Percentiles rank a stretch among this genome's conserved stretches.
These are phyloP conservation scores for Coelopa pilipes DNA, from an alignment of 2,888 invertebrate species.

Conservation along the genomic window DNA sequence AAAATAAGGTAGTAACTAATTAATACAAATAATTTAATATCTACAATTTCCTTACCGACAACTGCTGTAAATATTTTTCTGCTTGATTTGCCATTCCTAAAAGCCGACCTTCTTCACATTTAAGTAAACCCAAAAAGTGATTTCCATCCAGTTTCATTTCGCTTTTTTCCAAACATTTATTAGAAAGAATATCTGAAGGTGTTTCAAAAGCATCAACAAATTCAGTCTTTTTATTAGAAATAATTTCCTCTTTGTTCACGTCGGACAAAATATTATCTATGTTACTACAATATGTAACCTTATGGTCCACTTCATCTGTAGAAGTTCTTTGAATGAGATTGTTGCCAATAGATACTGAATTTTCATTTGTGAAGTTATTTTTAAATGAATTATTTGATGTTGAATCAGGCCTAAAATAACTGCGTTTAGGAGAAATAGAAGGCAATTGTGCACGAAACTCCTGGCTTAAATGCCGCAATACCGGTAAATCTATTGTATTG, in stretches of 20 bases:
- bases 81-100: slow-evolving; percentile 75
- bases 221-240: slow-evolving; percentile 8
- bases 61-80: slow-evolving; percentile 75
- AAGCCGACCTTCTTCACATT: slow-evolving; percentile 78
- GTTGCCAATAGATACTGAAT: neutral
- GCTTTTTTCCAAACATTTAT: neutral
- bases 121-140: slow-evolving; percentile 81
- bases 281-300: neutral
- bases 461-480: slow-evolving; percentile 83
- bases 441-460: slow-evolving; percentile 88
- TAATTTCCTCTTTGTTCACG: neutral
- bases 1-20: too few species aligned
- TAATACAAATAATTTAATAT: neutral
- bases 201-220: neutral
- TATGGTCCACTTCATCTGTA: slow-evolving; percentile 18
- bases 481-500: slow-evolving; percentile 71
- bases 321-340: neutral
- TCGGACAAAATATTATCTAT: neutral
- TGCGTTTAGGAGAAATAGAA: slow-evolving; percentile 70
- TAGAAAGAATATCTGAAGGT: neutral
- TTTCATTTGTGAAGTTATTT: neutral
- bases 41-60: slow-evolving; percentile 63
- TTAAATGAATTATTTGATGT: neutral
- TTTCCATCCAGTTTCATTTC: slow-evolving; percentile 71
- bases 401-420: neutral